Evolutionary conservation across 2,888 invertebrate genomes (phyloP).

Genomic region (Melieria picta): DNA sequence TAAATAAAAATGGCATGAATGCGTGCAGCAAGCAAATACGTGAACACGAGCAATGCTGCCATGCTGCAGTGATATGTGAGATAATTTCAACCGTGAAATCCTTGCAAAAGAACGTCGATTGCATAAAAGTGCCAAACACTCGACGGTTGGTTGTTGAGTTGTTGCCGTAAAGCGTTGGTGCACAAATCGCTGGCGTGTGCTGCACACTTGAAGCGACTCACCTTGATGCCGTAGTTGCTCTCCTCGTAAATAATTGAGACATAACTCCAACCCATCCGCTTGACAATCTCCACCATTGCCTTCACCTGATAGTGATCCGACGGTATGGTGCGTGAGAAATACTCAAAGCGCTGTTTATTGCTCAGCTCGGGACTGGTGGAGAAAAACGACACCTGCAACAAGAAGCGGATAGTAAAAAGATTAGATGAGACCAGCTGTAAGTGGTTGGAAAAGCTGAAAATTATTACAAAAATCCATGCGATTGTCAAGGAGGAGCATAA

Average conservation of each 20-base stretch:
- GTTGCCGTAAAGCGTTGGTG: not conserved
- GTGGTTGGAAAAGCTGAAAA: not conserved
- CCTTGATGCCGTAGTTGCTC: slow-evolving; percentile 95
- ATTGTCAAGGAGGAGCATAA: too few relatives aligned
- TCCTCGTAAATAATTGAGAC: slow-evolving; percentile 96
- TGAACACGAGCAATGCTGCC: too few relatives aligned
- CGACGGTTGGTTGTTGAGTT: not conserved
- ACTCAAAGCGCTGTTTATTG: slow-evolving; percentile 94
- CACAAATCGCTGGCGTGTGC: too few relatives aligned
- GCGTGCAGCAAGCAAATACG: too few relatives aligned
- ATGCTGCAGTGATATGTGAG: too few relatives aligned
- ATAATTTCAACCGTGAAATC: too few relatives aligned
- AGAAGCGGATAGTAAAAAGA: slow-evolving; percentile 6
- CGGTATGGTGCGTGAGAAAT: slow-evolving; percentile 93
- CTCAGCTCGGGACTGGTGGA: slow-evolving; percentile 94
- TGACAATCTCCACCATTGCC: slow-evolving; percentile 94
- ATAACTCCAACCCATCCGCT: slow-evolving; percentile 89
- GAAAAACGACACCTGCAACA: slow-evolving; percentile 89
- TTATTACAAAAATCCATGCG: too few relatives aligned
- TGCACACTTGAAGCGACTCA: slow-evolving; percentile 59
- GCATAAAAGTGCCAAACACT: not conserved
- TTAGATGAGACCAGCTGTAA: not conserved
- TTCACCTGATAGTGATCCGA: slow-evolving; percentile 94
- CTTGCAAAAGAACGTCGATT: too few relatives aligned
- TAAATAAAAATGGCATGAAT: too few relatives aligned